A percentile compares a stretch with the other conserved stretches of the same genome.
These are phyloP conservation scores for Pelodytes ibericus DNA, from an alignment of 2,797 vertebrate species.

Conservation along the genomic window DNA sequence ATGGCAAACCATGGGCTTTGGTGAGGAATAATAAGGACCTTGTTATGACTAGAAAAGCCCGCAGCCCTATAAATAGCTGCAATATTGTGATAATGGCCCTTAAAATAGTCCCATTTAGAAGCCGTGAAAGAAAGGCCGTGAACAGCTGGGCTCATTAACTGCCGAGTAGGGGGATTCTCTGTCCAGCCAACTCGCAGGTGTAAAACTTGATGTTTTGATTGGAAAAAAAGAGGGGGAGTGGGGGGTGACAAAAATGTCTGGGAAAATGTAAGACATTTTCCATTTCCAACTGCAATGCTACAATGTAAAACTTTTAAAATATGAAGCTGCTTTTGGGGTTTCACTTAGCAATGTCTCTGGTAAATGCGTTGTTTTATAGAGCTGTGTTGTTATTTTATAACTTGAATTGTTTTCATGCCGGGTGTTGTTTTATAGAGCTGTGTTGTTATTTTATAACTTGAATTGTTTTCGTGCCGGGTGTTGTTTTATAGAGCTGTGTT, in stretches of 20 bases:
- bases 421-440: too few relatives aligned
- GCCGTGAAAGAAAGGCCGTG: constrained; percentile 71
- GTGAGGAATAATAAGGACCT: constrained; percentile 73
- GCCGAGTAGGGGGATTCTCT: constrained; percentile 70
- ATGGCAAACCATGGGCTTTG: constrained; percentile 66
- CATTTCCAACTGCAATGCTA: not conserved
- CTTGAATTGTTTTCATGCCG: too few relatives aligned
- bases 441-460: too few relatives aligned
- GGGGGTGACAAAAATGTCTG: constrained; percentile 58
- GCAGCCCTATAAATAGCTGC: constrained; percentile 81
- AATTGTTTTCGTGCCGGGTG: too few relatives aligned
- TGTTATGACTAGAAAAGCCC: constrained; percentile 78
- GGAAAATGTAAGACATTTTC: constrained; percentile 58
- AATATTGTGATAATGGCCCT: constrained; percentile 84
- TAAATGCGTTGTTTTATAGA: too few relatives aligned
- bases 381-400: too few relatives aligned
- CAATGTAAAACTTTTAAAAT: not conserved
- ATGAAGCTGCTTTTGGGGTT: too few relatives aligned
- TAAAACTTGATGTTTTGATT: constrained; percentile 73
- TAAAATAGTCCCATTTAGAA: constrained; percentile 81
- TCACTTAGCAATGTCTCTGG: too few relatives aligned
- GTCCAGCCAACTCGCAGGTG: constrained; percentile 74
- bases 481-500: too few relatives aligned
- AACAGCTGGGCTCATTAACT: constrained; percentile 81
- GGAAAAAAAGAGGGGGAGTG: constrained; percentile 58